Evolutionary conservation across 2,113 vertebrate species (phyloP).

Genomic region (Tupaia tana): DNA sequence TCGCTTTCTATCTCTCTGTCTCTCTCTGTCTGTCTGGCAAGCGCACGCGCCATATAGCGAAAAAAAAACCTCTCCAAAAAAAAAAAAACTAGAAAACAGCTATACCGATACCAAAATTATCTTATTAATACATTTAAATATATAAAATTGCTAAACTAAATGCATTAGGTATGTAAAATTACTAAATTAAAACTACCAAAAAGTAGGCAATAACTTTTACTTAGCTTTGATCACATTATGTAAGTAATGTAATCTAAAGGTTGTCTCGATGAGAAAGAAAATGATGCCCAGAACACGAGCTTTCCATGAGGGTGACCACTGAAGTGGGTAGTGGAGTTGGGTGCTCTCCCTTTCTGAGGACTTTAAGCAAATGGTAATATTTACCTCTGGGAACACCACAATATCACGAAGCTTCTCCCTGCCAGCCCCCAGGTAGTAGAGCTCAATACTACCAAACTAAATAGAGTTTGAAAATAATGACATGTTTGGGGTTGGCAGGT

Average conservation of each 20-base stretch:
- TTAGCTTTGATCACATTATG: neutral
- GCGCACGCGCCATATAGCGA: too few relatives aligned
- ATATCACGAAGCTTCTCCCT: neutral
- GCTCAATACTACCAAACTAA: neutral
- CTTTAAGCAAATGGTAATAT: neutral
- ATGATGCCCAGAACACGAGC: neutral
- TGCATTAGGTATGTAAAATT: too few relatives aligned
- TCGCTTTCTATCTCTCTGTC: too few relatives aligned
- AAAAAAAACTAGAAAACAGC: conserved; percentile 14
- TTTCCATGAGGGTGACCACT: neutral
- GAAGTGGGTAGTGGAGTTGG: neutral
- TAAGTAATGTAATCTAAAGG: neutral
- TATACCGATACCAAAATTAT: neutral
- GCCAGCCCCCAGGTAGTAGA: too few relatives aligned
- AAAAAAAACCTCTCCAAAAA: too few relatives aligned
- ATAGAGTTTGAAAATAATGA: neutral
- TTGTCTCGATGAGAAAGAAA: neutral
- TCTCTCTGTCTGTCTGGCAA: too few relatives aligned
- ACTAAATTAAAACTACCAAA: neutral
- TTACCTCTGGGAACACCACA: neutral
- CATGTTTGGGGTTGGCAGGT: neutral
- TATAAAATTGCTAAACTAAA: neutral
- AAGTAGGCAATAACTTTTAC: neutral
- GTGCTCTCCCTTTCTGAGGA: neutral
- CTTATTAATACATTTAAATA: neutral